These are phyloP conservation scores for Aphelenchoides fujianensis DNA, from an alignment of 1,140 invertebrate species.

Conservation along the genomic window DNA sequence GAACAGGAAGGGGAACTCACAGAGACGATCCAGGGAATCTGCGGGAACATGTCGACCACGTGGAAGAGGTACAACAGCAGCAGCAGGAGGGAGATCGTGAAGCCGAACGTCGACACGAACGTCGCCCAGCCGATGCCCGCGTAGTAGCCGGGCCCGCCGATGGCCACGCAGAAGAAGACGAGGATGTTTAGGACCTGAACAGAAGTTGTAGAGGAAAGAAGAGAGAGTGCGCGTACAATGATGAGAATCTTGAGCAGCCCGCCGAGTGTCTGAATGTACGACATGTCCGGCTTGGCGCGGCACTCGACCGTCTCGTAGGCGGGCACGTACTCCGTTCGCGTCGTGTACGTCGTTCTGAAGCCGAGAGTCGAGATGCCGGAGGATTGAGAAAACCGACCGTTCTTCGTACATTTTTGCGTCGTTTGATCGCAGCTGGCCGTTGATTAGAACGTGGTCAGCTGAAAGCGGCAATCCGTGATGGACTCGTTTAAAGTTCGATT, in stretches of 20 bases:
- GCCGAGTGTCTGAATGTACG: slow-evolving; percentile 39
- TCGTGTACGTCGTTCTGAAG: slow-evolving; percentile 1
- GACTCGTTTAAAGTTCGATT: too few relatives aligned
- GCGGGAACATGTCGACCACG: slow-evolving; percentile 50
- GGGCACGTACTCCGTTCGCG: slow-evolving; percentile 6
- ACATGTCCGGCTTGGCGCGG: slow-evolving; percentile 23
- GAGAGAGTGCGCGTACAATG: slow-evolving; percentile 39
- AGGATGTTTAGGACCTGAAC: slow-evolving; percentile 52
- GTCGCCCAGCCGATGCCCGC: slow-evolving; percentile 59
- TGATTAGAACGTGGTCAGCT: too few relatives aligned
- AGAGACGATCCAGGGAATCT: slow-evolving; percentile 60
- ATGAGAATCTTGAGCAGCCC: slow-evolving; percentile 42
- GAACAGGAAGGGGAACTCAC: slow-evolving; percentile 26
- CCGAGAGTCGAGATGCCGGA: neutral
- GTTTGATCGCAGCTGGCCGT: neutral
- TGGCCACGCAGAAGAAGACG: slow-evolving; percentile 54
- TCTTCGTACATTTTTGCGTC: neutral
- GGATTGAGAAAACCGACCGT: neutral
- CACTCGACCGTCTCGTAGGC: slow-evolving; percentile 7
- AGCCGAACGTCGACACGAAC: slow-evolving; percentile 59
- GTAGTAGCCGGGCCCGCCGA: slow-evolving; percentile 58
- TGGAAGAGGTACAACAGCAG: slow-evolving; percentile 58
- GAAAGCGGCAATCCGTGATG: too few relatives aligned
- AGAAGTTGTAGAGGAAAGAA: slow-evolving; percentile 5
- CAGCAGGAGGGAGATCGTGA: slow-evolving; percentile 55